Conservation (phyloP, 2,113 vertebrate genomes). For the Malurus melanocephalus region DNA sequence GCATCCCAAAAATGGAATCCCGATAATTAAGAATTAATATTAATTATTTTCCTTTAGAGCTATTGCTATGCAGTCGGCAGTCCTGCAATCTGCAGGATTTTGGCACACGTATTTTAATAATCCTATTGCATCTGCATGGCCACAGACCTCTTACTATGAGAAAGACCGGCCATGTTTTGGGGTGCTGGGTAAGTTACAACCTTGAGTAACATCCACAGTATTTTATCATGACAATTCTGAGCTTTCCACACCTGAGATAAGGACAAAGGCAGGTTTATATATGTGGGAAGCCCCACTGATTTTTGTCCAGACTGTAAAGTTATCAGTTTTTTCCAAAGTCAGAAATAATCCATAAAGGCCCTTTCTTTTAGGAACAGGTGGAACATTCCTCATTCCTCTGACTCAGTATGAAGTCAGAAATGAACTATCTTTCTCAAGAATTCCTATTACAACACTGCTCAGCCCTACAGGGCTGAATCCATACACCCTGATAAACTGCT, state of each 20-base stretch:
- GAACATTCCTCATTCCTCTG: neutral
- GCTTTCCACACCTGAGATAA: neutral
- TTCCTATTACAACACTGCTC: neutral
- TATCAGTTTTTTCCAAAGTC: neutral
- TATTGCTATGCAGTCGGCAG: neutral
- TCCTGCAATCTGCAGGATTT: neutral
- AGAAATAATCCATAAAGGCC: neutral
- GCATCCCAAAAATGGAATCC: neutral
- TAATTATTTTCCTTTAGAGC: neutral
- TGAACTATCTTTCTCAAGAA: neutral
- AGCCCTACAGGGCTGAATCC: no score
- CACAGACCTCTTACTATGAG: neutral
- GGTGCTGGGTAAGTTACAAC: neutral
- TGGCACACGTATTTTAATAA: neutral
- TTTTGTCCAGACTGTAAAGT: neutral
- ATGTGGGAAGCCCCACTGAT: neutral
- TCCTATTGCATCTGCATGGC: neutral
- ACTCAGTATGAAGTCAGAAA: neutral
- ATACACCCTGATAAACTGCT: neutral
- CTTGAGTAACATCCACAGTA: neutral
- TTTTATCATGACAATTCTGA: neutral
- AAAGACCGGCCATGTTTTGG: neutral
- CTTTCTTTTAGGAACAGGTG: neutral
- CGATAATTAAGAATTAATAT: neutral
- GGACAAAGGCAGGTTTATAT: neutral